Evolutionary conservation across 2,797 vertebrate genomes (phyloP).

Genomic region (Danio tinwini): DNA sequence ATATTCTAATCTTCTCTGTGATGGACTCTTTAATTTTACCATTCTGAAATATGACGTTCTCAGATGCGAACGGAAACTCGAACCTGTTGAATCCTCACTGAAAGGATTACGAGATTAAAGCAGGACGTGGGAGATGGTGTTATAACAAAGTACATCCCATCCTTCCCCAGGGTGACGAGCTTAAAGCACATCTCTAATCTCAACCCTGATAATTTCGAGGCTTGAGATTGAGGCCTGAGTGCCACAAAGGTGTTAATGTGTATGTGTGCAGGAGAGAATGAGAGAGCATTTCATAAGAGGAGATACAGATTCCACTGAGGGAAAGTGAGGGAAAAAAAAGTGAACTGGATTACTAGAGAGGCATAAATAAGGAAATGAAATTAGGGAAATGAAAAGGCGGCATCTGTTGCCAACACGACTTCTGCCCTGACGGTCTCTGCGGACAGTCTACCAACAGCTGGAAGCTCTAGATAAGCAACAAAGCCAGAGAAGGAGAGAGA

Average conservation of each 20-base stretch:
- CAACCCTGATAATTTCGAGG: not conserved
- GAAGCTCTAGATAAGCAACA: conserved; percentile 75
- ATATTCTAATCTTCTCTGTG: not conserved
- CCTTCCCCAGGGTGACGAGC: not conserved
- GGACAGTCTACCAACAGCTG: conserved; percentile 76
- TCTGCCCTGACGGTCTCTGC: conserved; percentile 65
- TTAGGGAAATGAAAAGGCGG: conserved; percentile 67
- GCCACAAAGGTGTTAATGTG: conserved; percentile 8
- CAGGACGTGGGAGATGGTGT: conserved; percentile 20
- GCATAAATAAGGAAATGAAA: conserved; percentile 67
- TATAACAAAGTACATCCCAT: conserved; percentile 12
- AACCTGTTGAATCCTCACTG: conserved; percentile 26
- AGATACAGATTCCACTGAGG: conserved; percentile 48
- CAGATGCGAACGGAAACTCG: not conserved
- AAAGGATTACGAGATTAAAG: conserved; percentile 43
- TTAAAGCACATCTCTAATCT: conserved; percentile 39
- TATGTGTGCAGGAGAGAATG: not conserved
- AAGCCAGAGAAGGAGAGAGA: conserved; percentile 61
- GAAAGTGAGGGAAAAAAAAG: conserved; percentile 51
- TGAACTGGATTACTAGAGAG: conserved; percentile 59
- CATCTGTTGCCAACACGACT: conserved; percentile 66
- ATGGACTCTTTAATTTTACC: not conserved
- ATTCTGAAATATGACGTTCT: conserved; percentile 7
- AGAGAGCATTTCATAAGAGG: conserved; percentile 15
- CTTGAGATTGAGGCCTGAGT: conserved; percentile 7